A percentile compares a stretch with the other conserved stretches of the same genome.
Conservation (phyloP, 2,797 vertebrate species). For the Sebastes ruberrimus region DNA sequence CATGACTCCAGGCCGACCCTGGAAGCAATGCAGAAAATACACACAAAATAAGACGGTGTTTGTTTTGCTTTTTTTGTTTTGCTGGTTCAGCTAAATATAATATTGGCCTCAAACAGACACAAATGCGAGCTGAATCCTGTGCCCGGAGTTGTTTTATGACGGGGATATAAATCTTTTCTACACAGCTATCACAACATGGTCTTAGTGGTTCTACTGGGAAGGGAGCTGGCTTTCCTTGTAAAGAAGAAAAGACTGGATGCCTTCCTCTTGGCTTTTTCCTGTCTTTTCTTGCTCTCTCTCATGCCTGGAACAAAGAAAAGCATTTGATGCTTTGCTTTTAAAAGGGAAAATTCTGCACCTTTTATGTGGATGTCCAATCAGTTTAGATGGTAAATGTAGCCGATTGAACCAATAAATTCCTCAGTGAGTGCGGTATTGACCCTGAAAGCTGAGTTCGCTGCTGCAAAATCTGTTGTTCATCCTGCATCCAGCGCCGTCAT, state of each 20-base stretch:
- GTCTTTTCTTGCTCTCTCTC: not conserved
- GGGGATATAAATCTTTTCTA: constrained; percentile 36
- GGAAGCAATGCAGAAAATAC: constrained; percentile 66
- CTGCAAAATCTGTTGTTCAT: not conserved
- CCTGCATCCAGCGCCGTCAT: too few relatives aligned
- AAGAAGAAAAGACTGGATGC: not conserved
- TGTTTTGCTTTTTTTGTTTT: constrained; percentile 17
- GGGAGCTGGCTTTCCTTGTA: not conserved
- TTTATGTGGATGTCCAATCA: not conserved
- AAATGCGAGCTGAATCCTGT: not conserved
- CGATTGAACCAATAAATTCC: not conserved
- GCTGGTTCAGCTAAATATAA: constrained; percentile 44
- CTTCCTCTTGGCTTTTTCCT: not conserved
- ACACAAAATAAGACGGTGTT: constrained; percentile 16
- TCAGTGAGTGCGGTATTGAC: not conserved
- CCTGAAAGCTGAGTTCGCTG: not conserved
- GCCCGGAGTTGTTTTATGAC: constrained; percentile 11
- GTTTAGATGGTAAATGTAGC: not conserved
- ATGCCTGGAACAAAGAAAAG: not conserved
- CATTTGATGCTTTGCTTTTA: constrained; percentile 3
- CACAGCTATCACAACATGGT: constrained; percentile 34
- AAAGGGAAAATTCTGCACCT: not conserved
- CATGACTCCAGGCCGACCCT: constrained; percentile 90
- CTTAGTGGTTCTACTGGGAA: not conserved
- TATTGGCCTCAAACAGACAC: constrained; percentile 1